These are phyloP conservation scores for Geotrypetes seraphini DNA, from an alignment of 2,797 vertebrate species.

Conservation along the genomic window DNA sequence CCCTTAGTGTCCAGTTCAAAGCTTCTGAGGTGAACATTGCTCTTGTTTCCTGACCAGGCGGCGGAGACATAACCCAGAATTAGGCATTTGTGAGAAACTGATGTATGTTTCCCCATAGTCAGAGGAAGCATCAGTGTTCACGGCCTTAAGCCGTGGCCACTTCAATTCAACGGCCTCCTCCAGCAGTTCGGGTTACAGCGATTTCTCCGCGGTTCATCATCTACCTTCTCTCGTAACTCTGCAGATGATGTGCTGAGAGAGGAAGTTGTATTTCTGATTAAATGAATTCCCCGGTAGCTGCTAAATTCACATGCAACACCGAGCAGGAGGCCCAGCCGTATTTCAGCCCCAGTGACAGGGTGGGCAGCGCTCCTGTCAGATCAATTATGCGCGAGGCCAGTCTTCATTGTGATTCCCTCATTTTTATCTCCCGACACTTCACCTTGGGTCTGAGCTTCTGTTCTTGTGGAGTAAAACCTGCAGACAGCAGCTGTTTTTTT, in stretches of 20 bases:
- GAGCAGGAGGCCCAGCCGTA: conserved; percentile 23
- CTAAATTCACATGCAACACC: conserved; percentile 32
- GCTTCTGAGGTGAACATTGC: too few relatives aligned
- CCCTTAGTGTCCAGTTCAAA: too few relatives aligned
- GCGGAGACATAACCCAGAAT: too few relatives aligned
- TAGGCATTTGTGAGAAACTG: too few relatives aligned
- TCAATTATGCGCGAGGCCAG: conserved; percentile 52
- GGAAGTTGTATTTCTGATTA: conserved; percentile 21
- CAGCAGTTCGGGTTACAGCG: too few relatives aligned
- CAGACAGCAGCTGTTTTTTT: conserved; percentile 32
- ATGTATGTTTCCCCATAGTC: too few relatives aligned
- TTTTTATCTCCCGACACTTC: conserved; percentile 48
- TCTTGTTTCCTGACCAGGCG: too few relatives aligned
- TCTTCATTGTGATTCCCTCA: conserved; percentile 48
- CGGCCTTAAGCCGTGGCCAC: too few relatives aligned
- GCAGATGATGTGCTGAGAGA: not conserved
- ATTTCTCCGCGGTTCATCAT: too few relatives aligned
- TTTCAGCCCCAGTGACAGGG: conserved; percentile 40
- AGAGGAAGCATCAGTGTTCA: too few relatives aligned
- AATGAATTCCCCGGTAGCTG: conserved; percentile 37
- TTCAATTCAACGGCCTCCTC: too few relatives aligned
- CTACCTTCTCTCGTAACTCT: conserved; percentile 18
- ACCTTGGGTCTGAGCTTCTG: conserved; percentile 53
- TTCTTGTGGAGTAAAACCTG: conserved; percentile 39
- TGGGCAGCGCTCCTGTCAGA: conserved; percentile 53